Evolutionary conservation across 2,888 invertebrate species (phyloP).

Genomic region (Cancer borealis): DNA sequence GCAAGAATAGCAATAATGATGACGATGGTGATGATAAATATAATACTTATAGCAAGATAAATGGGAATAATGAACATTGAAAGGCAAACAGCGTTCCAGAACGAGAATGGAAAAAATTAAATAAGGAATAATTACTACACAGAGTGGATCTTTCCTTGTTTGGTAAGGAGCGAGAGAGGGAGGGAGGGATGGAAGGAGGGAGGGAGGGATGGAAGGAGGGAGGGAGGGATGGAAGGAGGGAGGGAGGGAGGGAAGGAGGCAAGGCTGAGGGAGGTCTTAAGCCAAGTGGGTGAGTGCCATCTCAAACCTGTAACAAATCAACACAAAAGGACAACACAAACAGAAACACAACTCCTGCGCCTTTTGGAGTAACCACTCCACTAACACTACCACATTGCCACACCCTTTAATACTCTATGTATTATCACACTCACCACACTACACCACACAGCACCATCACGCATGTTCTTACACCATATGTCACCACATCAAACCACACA

Average conservation of each 20-base stretch:
- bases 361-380: no score
- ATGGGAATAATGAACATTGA: slow-evolving; percentile 8
- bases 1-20: background rate
- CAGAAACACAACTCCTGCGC: background rate
- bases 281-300: background rate
- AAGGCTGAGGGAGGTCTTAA: background rate
- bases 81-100: background rate
- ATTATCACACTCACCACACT: no score
- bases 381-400: no score
- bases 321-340: background rate
- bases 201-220: no score
- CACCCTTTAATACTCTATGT: no score
- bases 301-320: background rate
- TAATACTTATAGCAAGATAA: background rate
- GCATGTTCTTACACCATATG: no score
- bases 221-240: no score
- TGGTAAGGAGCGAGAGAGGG: slow-evolving; percentile 2
- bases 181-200: no score
- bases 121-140: background rate
- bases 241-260: background rate
- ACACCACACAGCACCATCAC: no score
- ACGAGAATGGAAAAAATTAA: background rate
- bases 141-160: background rate
- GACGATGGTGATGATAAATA: background rate
- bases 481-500: no score